Evolutionary conservation across 2,797 vertebrate species (phyloP).

Genomic region (Pseudocheirus occidentalis): DNA sequence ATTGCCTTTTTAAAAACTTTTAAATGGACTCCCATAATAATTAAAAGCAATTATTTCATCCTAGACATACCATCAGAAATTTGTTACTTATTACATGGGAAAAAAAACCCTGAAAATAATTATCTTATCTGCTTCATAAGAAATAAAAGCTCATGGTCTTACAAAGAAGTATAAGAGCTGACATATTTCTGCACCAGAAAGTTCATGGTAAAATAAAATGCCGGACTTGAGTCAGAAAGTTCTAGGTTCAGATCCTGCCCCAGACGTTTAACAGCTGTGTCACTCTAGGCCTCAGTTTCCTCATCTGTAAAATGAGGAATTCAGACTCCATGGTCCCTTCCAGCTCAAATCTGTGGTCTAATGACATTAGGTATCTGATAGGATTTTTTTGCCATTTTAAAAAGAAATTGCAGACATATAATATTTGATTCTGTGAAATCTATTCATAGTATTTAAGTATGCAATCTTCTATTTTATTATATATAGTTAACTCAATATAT

Average conservation of each 20-base stretch:
- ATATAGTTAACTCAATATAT: not conserved
- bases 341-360: not conserved
- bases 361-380: not conserved
- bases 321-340: not conserved
- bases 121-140: not conserved
- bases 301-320: not conserved
- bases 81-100: not conserved
- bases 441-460: not conserved
- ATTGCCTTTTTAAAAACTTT: constrained; percentile 6
- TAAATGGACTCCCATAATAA: constrained; percentile 1
- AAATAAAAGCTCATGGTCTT: not conserved
- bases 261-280: not conserved
- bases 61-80: not conserved
- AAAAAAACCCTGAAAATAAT: not conserved
- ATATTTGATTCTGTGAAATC: not conserved
- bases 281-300: not conserved
- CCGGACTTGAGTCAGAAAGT: not conserved
- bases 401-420: not conserved
- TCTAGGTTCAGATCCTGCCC: not conserved
- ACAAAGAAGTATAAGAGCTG: not conserved
- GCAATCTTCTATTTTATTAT: not conserved
- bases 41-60: not conserved
- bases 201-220: not conserved
- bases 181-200: not conserved
- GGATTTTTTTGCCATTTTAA: not conserved